Percentiles rank a stretch among this genome's conserved stretches.
Evolutionary conservation across 2,797 vertebrate species (phyloP).

Genomic region (Argya squamiceps): DNA sequence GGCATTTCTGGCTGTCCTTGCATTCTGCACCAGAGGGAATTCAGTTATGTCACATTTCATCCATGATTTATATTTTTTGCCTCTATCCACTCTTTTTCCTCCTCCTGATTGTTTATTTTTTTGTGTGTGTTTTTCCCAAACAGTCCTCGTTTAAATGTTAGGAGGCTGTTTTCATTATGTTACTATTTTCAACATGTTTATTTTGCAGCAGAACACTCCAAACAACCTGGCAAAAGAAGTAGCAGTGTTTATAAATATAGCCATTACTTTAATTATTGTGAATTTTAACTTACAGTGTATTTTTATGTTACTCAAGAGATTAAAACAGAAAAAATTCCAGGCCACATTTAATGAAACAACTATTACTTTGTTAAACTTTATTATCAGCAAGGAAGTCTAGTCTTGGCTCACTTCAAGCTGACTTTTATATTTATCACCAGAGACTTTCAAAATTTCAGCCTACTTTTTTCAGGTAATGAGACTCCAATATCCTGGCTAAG

Average conservation of each 20-base stretch:
- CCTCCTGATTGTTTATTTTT: neutral
- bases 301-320: neutral
- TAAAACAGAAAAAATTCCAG: neutral
- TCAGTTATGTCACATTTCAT: neutral
- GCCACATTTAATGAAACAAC: slow-evolving; percentile 7
- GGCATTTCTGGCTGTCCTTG: neutral
- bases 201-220: neutral
- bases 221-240: slow-evolving; percentile 17
- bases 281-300: neutral
- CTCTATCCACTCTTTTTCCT: neutral
- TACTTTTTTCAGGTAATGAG: neutral
- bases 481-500: neutral
- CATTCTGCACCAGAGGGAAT: neutral
- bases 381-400: neutral
- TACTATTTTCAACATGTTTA: slow-evolving; percentile 33
- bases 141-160: neutral
- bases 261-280: neutral
- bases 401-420: slow-evolving; percentile 8
- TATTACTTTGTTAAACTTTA: slow-evolving; percentile 12
- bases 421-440: neutral
- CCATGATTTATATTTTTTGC: neutral
- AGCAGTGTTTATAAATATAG: slow-evolving; percentile 11
- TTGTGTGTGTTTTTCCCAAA: neutral
- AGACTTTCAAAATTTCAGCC: neutral
- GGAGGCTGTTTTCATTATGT: neutral